phyloP scores from a whole-genome alignment of 1,140 invertebrate genomes.

The Pinna nobilis region DNA sequence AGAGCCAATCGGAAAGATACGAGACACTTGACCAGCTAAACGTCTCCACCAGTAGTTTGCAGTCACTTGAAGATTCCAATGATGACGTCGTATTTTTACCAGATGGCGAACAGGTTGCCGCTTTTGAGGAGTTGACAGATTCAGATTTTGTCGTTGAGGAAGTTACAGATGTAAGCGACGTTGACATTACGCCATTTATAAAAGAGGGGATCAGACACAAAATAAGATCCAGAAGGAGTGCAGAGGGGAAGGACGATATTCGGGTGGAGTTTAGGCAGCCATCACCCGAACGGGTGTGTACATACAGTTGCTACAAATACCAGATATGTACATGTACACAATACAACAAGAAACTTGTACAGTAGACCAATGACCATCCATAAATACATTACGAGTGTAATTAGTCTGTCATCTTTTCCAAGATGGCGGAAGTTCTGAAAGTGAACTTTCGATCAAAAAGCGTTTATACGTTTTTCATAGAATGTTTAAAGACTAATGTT shows the following conservation, averaged over 20 bases:
- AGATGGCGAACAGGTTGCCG: background rate
- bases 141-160: background rate
- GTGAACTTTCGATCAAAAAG: too few species aligned
- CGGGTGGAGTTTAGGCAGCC: conserved; percentile 55
- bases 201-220: conserved; percentile 92
- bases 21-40: conserved; percentile 2
- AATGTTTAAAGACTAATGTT: too few species aligned
- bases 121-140: background rate
- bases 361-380: background rate
- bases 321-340: too few species aligned
- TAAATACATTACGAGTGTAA: background rate
- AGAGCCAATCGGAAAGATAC: too few species aligned
- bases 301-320: background rate
- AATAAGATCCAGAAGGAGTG: conserved; percentile 87
- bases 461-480: too few species aligned
- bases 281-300: conserved; percentile 46
- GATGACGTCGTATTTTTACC: conserved; percentile 2
- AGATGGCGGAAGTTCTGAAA: background rate
- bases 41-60: background rate
- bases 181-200: conserved; percentile 78
- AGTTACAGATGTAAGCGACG: background rate
- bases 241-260: conserved; percentile 68
- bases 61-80: background rate
- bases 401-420: background rate
- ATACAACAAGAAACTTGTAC: too few species aligned